These are phyloP conservation scores for Clistopyga incitator DNA, from an alignment of 2,888 invertebrate species.

Conservation along the genomic window DNA sequence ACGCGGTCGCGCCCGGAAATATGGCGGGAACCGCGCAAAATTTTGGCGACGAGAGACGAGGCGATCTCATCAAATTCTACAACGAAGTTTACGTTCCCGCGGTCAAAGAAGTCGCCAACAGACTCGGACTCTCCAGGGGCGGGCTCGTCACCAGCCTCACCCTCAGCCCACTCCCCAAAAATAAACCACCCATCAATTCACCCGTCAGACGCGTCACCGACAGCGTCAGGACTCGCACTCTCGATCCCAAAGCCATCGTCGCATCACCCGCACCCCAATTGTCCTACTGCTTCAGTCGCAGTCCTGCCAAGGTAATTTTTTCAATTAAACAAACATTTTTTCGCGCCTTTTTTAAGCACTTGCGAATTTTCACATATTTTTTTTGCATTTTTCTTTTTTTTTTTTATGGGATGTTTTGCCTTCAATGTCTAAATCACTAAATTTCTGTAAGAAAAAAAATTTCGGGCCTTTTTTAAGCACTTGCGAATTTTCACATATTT, in stretches of 20 bases:
- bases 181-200: slow-evolving; percentile 85
- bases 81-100: slow-evolving; percentile 94
- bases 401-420: no score
- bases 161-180: slow-evolving; percentile 91
- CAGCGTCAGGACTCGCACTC: slow-evolving; percentile 87
- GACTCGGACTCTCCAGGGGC: slow-evolving; percentile 76
- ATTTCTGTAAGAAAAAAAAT: no score
- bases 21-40: slow-evolving; percentile 85
- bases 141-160: slow-evolving; percentile 81
- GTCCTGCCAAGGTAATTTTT: slow-evolving; percentile 91
- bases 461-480: no score
- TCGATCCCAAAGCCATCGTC: slow-evolving; percentile 84
- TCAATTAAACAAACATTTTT: no score
- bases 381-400: no score
- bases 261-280: slow-evolving; percentile 86
- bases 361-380: no score
- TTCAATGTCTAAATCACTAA: no score
- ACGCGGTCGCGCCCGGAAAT: slow-evolving; percentile 84
- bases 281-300: slow-evolving; percentile 93
- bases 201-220: slow-evolving; percentile 86
- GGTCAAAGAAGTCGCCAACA: slow-evolving; percentile 91
- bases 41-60: slow-evolving; percentile 87
- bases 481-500: no score
- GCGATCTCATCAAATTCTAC: slow-evolving; percentile 97
- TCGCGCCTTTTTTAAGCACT: no score